These are phyloP conservation scores for Pseudochirops corinnae DNA, from an alignment of 2,797 vertebrate species.

Conservation along the genomic window DNA sequence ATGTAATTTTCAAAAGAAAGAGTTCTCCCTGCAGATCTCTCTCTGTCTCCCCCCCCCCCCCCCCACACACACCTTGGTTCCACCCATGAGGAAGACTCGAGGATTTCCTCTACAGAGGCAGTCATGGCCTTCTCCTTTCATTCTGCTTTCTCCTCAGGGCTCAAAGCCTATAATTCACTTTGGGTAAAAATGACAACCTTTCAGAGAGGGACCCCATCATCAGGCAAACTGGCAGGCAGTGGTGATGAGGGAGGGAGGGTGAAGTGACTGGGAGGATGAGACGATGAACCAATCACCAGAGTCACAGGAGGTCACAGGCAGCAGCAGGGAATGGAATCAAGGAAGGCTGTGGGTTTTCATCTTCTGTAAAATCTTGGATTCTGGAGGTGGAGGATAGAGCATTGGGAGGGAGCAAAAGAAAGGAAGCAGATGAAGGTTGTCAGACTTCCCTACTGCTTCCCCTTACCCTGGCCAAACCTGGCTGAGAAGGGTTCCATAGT, in stretches of 20 bases:
- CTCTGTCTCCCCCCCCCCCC: not conserved
- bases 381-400: constrained; percentile 44
- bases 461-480: not conserved
- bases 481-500: not conserved
- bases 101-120: not conserved
- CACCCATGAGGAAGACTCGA: not conserved
- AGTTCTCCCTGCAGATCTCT: not conserved
- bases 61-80: not conserved
- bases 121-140: constrained; percentile 15
- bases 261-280: not conserved
- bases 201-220: not conserved
- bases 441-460: not conserved
- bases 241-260: not conserved
- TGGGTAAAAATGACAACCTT: constrained; percentile 33
- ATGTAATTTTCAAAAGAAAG: not conserved
- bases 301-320: constrained; percentile 44
- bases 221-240: constrained; percentile 23
- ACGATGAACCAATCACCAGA: not conserved
- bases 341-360: constrained; percentile 43
- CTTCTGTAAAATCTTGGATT: constrained; percentile 45
- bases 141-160: constrained; percentile 30
- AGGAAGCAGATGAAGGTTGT: not conserved
- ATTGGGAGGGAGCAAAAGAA: not conserved
- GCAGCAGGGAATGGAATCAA: constrained; percentile 54
- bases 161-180: constrained; percentile 43